phyloP scores from a whole-genome alignment of 2,797 vertebrate species.

The Eleutherodactylus coqui region DNA sequence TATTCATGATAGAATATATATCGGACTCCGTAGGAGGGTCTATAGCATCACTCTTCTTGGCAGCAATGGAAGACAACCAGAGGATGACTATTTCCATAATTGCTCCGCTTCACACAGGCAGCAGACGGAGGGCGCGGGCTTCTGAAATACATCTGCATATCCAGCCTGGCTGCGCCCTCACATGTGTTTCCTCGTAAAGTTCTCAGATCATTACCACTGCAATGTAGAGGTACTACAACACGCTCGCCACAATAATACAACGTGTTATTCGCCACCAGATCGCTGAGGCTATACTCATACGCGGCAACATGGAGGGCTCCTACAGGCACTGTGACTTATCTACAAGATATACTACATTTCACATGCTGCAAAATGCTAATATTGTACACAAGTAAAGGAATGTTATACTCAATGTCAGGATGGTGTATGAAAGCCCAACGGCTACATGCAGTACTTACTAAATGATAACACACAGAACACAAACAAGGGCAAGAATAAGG shows the following conservation, averaged over 20 bases:
- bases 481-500: too few relatives aligned
- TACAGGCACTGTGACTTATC: too few relatives aligned
- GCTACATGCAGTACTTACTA: too few relatives aligned
- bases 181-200: conserved; percentile 3
- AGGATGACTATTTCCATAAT: conserved; percentile 29
- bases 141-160: conserved; percentile 1
- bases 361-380: too few relatives aligned
- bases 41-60: not conserved
- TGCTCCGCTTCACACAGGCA: not conserved
- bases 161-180: conserved; percentile 5
- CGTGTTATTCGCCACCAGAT: not conserved
- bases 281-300: too few relatives aligned
- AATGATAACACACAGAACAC: too few relatives aligned
- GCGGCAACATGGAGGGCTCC: too few relatives aligned
- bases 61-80: conserved; percentile 2
- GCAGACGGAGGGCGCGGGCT: conserved; percentile 11
- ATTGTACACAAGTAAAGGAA: too few relatives aligned
- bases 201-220: not conserved
- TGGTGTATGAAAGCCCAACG: too few relatives aligned
- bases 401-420: too few relatives aligned
- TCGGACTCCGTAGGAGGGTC: conserved; percentile 1
- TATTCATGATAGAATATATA: conserved; percentile 4
- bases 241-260: not conserved
- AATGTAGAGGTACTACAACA: too few relatives aligned
- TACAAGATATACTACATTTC: too few relatives aligned